Evolutionary conservation across 2,888 invertebrate species (phyloP).

Genomic region (Mythimna loreyi): DNA sequence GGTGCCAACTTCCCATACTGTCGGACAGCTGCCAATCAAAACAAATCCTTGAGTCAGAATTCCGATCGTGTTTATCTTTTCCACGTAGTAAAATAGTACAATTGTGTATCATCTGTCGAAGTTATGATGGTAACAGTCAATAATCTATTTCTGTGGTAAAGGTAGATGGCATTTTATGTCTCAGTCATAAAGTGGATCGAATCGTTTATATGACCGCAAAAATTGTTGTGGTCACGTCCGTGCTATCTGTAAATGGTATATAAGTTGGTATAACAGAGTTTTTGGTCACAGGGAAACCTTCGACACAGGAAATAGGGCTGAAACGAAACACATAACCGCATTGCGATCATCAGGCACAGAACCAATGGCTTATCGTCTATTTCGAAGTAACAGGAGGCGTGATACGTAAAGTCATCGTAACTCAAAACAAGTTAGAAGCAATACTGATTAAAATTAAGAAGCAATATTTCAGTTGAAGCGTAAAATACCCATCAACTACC

Average conservation of each 20-base stretch:
- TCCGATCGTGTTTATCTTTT: conserved; percentile 8
- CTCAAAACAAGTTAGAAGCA: background rate
- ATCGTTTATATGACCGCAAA: background rate
- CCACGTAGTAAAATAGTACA: background rate
- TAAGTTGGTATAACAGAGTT: background rate
- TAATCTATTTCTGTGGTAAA: background rate
- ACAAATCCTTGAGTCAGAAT: conserved; percentile 3
- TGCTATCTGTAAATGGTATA: background rate
- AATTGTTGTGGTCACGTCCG: background rate
- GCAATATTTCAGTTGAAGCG: conserved; percentile 8
- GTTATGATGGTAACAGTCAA: background rate
- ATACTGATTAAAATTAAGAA: conserved; percentile 8
- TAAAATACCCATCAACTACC: conserved; percentile 9
- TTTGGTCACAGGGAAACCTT: background rate
- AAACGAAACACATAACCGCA: too few species aligned
- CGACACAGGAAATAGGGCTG: background rate
- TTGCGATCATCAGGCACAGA: too few species aligned
- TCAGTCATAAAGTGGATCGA: background rate
- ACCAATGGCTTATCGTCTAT: background rate
- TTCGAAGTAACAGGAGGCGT: background rate
- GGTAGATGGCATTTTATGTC: background rate
- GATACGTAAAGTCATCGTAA: background rate
- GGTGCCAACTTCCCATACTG: conserved; percentile 8
- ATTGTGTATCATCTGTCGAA: background rate
- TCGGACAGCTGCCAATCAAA: conserved; percentile 23